A percentile compares a stretch with the other conserved stretches of the same genome.
Evolutionary conservation across 2,888 invertebrate genomes (phyloP).

Genomic region (Drosophila colorata): DNA sequence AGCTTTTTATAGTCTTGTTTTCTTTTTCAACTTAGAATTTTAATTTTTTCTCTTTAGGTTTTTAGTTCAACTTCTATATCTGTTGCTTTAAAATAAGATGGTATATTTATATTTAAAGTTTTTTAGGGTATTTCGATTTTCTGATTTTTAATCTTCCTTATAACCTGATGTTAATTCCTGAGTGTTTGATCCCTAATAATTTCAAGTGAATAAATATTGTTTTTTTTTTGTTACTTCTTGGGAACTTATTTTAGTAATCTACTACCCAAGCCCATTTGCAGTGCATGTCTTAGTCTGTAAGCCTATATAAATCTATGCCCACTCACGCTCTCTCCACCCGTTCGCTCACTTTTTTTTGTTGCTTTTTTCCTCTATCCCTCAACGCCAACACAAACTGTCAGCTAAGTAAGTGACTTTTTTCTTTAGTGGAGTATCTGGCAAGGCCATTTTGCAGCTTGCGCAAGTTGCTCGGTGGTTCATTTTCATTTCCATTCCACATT

Average conservation of each 20-base stretch:
- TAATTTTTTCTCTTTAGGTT: too few relatives aligned
- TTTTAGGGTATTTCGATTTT: too few relatives aligned
- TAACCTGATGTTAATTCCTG: too few relatives aligned
- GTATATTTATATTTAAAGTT: too few relatives aligned
- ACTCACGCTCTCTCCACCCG: not conserved
- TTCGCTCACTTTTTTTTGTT: not conserved
- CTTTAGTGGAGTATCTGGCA: slow-evolving; percentile 26
- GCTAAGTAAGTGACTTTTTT: slow-evolving; percentile 27
- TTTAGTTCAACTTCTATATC: too few relatives aligned
- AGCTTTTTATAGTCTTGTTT: too few relatives aligned
- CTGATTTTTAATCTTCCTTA: too few relatives aligned
- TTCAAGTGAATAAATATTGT: not conserved
- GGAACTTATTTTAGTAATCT: slow-evolving; percentile 4
- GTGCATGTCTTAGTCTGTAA: not conserved
- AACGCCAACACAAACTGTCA: slow-evolving; percentile 30
- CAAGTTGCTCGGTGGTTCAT: slow-evolving; percentile 44
- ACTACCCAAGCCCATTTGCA: not conserved
- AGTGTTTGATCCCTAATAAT: too few relatives aligned
- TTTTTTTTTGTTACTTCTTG: not conserved
- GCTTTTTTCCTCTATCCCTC: slow-evolving; percentile 1
- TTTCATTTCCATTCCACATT: slow-evolving; percentile 43
- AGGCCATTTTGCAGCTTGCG: slow-evolving; percentile 48
- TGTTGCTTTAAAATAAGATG: too few relatives aligned
- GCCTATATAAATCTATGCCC: slow-evolving; percentile 1
- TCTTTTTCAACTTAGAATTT: too few relatives aligned